Evolutionary conservation across 2,888 invertebrate genomes (phyloP), one percentile per base, ranked within the genome.

Genomic region (Brenthis ino): DNA sequence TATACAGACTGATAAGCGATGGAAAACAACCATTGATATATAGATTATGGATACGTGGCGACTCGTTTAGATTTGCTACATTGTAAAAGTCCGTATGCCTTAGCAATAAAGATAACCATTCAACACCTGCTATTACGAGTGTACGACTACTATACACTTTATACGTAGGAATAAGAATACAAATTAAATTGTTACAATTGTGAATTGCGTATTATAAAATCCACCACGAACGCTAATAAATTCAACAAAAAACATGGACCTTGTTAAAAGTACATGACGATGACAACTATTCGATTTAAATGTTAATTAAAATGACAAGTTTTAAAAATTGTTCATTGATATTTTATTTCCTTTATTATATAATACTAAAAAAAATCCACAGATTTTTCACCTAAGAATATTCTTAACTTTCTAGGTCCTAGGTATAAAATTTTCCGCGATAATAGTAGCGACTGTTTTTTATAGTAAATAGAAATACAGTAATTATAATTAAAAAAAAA

Each of bases 1-100:
- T 1, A 1, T 20, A 20, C 53, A 68, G 53, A 28, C 57, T 43
- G 67, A 70, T 70, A 64, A 57, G 53, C 53, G 51, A 63, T 57
- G 51, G 14, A 56, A 63, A 67, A 67, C 61, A 55, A 66, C 58
- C 33, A 47, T 66, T 60, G 3, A 54, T 60, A 47, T 20, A 47
- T 14, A 48, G 3, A 37, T 14, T 20, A 47, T 14, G 33, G 3
- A 37, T 14, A 24, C 28, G 12, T 48, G 47, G n/a, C 24, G 16
- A 11, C 28, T 16, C 12, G 43, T 63, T 37, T 13, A 24, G 53
- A 11, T 14, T 28, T n/a, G 16, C 24, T 54, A 28, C n/a, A 20
- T 60, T 28, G 47, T 28, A 20, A 54, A 37, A 28, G 50, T 43
- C 28, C 8, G 20, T 50, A 20, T 54, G 24, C 16, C n/a, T 14